These are phyloP conservation scores for Pseudococcus longispinus DNA, from an alignment of 2,888 invertebrate species.

Conservation along the genomic window DNA sequence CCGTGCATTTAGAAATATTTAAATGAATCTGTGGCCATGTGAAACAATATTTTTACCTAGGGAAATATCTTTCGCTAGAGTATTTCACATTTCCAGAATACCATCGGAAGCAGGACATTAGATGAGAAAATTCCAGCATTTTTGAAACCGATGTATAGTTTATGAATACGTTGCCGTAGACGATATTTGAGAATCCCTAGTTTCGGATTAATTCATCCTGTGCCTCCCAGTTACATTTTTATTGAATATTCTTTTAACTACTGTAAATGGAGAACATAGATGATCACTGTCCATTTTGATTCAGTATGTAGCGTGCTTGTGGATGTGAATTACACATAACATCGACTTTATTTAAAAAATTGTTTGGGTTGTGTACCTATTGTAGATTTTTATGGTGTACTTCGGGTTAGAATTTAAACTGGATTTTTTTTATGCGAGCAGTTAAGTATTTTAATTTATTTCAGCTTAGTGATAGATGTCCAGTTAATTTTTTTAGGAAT, in stretches of 20 bases:
- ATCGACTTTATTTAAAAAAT: not conserved
- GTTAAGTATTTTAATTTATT: conserved; percentile 1
- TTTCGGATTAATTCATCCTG: conserved; percentile 55
- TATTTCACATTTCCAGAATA: not conserved
- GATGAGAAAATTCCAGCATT: not conserved
- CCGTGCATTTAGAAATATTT: conserved; percentile 51
- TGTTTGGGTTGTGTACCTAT: not conserved
- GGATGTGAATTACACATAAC: conserved; percentile 39
- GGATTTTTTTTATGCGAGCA: not conserved
- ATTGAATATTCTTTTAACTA: conserved; percentile 51
- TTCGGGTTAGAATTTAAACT: not conserved
- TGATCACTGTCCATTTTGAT: conserved; percentile 53
- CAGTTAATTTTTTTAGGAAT: not conserved
- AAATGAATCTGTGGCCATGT: conserved; percentile 23
- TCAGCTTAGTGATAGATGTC: not conserved
- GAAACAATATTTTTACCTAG: conserved; percentile 11
- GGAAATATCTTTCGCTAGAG: not conserved
- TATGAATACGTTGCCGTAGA: conserved; percentile 4
- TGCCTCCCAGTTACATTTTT: conserved; percentile 52
- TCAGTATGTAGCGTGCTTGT: conserved; percentile 49
- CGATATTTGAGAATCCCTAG: conserved; percentile 53
- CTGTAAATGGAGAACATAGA: conserved; percentile 51
- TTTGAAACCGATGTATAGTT: not conserved
- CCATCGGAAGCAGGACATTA: not conserved
- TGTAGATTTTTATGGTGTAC: not conserved